Conservation (phyloP, 2,797 vertebrate genomes). For the Sebastes umbrosus region DNA sequence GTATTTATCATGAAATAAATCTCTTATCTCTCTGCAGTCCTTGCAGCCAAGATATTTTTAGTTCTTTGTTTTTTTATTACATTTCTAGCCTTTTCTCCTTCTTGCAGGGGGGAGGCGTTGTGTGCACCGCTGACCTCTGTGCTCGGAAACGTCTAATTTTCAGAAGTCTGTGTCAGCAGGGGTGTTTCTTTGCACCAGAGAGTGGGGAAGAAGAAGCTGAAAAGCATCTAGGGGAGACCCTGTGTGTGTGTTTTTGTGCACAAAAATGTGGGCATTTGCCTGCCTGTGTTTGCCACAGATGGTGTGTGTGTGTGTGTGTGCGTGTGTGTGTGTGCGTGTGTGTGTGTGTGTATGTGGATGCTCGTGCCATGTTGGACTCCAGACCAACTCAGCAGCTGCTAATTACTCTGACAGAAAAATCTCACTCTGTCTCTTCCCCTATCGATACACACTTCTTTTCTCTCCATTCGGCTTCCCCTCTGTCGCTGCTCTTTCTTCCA, state of each 20-base stretch:
- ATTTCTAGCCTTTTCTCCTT: neutral
- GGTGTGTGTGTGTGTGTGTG: neutral
- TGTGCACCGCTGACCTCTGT: constrained; percentile 11
- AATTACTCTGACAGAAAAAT: constrained; percentile 58
- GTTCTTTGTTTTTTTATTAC: neutral
- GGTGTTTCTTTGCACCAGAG: constrained; percentile 1
- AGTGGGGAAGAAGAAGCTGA: neutral
- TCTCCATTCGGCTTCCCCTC: neutral
- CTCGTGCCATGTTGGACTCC: constrained; percentile 21
- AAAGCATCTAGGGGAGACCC: constrained; percentile 16
- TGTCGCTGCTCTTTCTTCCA: neutral
- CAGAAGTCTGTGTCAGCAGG: constrained; percentile 37
- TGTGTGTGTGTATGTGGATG: neutral
- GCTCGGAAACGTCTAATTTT: constrained; percentile 22
- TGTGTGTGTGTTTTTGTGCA: neutral
- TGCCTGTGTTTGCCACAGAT: constrained; percentile 25
- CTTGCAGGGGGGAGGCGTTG: neutral
- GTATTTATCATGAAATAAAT: constrained; percentile 7
- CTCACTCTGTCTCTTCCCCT: constrained; percentile 2
- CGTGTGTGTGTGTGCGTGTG: neutral
- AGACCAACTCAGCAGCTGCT: constrained; percentile 49
- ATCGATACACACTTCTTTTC: neutral
- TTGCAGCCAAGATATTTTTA: neutral
- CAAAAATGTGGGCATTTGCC: constrained; percentile 7
- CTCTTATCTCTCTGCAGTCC: neutral